These are phyloP conservation scores for Cataglyphis livida DNA, from an alignment of 2,888 invertebrate species.

Conservation along the genomic window DNA sequence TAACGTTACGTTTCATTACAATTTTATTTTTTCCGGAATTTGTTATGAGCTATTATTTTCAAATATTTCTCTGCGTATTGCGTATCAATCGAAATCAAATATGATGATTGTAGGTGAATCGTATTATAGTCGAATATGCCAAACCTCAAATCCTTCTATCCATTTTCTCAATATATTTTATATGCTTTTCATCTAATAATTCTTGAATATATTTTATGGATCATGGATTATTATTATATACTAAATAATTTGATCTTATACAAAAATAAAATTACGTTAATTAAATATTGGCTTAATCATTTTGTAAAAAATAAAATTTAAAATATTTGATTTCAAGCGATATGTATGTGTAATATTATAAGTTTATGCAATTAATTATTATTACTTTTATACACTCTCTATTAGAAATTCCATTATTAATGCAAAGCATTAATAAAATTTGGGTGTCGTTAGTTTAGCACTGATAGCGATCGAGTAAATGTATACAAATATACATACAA, in stretches of 20 bases:
- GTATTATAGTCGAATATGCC: background rate
- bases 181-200: background rate
- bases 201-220: background rate
- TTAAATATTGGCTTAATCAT: constrained; percentile 1
- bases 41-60: background rate
- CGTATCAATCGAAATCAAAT: background rate
- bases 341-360: background rate
- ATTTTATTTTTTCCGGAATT: background rate
- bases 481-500: background rate
- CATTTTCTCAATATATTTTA: background rate
- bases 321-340: background rate
- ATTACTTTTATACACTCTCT: background rate
- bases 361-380: background rate
- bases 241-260: background rate
- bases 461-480: background rate
- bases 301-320: background rate
- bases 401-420: background rate
- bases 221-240: background rate
- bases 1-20: background rate
- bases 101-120: background rate
- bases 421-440: background rate
- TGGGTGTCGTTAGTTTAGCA: background rate
- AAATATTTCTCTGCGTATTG: background rate
- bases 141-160: background rate
- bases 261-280: background rate